Base-by-base conservation (phyloP, 2,888 invertebrate species). In the Catocala fraxini region DNA sequence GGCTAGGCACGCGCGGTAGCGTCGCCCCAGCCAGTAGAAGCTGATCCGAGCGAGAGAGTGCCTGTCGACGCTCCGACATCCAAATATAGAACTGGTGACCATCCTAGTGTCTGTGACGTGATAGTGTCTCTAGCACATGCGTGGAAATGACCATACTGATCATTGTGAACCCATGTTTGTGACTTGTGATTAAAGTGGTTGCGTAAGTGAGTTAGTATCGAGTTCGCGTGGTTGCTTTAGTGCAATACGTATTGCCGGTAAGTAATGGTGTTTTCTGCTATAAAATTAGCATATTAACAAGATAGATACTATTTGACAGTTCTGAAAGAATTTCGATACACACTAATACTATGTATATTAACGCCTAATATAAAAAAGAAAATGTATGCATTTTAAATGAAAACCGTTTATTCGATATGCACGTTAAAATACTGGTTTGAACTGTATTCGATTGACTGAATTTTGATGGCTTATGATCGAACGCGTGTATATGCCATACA, bases 11-110 rank as follows among this genome's bases (percentile, higher is more conserved):
- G 93, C 93, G 93, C 93, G 91, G 83, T 93, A 85, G 89, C 80
- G 91, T 83, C 91, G 86, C 91, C 93, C 93, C 90, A 90, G 93
- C 92, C 93, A 93, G 93, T 94, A 85, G 87, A 88, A 82, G 91
- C 93, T 92, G 90, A 89, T 89, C 78, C 88, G 87, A 79, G 73
- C 72, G 64, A 68, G 73, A 61, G 88, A 76, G 65, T 84, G 88
- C 87, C 81, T 83, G 92, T 90, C 82, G 77, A 79, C 75, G 72
- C 75, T 74, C 74, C 68, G 59, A 73, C 66, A 57, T 65, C 39
- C 57, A 69, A 73, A 78, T 79, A 81, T 73, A 83, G 84, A 80
- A 80, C 85, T 83, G 80, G 87, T 84, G 86, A 82, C 79, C 77
- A 83, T 80, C 80, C 82, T 81, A 88, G 90, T 91, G 88, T 81